Evolutionary conservation across 1,140 invertebrate species (phyloP).

Genomic region (Zaprionus ghesquierei): DNA sequence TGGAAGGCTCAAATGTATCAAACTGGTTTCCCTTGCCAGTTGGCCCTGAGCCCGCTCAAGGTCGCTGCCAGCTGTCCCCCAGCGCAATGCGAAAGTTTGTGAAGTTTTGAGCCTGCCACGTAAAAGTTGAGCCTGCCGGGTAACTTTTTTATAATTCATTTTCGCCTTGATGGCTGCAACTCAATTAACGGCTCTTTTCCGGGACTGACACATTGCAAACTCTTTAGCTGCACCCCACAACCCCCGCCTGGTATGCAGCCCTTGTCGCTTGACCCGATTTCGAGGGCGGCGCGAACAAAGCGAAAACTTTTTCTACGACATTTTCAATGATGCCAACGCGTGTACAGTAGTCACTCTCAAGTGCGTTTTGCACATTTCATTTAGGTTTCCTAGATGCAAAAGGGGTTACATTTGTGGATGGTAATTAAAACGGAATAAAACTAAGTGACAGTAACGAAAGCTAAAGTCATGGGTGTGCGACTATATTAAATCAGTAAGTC

Average conservation of each 20-base stretch:
- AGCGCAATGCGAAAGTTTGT: conserved; percentile 62
- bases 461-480: too few relatives aligned
- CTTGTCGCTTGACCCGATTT: not conserved
- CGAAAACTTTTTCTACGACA: conserved; percentile 42
- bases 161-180: conserved; percentile 41
- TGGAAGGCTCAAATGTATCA: too few relatives aligned
- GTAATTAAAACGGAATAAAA: not conserved
- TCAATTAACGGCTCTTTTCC: conserved; percentile 56
- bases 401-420: not conserved
- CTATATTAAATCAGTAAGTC: too few relatives aligned
- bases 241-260: not conserved
- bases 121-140: conserved; percentile 78
- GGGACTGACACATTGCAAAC: conserved; percentile 6
- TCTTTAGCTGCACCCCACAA: not conserved
- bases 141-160: conserved; percentile 58
- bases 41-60: conserved; percentile 49
- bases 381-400: not conserved
- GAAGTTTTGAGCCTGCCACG: conserved; percentile 82
- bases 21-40: not conserved
- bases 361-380: conserved; percentile 7
- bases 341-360: conserved; percentile 5
- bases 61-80: conserved; percentile 1
- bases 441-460: too few relatives aligned
- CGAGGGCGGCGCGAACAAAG: not conserved
- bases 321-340: conserved; percentile 37